Evolutionary conservation across 1,140 invertebrate species (phyloP).

Genomic region (Drosophila varians): DNA sequence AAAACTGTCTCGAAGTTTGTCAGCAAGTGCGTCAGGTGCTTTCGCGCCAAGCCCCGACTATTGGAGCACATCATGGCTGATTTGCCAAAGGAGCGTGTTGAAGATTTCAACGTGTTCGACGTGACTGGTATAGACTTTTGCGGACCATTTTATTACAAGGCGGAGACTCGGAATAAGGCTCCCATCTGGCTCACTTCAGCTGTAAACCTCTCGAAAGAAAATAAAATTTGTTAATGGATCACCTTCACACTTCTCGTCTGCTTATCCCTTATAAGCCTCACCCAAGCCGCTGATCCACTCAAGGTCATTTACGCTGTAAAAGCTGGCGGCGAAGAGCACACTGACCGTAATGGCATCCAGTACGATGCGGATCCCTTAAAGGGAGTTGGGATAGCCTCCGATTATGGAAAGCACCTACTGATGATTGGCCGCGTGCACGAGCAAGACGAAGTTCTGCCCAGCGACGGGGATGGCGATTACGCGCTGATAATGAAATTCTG

Average conservation of each 20-base stretch:
- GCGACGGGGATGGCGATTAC: conserved; percentile 93
- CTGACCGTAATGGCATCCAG: conserved; percentile 90
- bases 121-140: too few species aligned
- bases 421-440: conserved; percentile 91
- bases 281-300: conserved; percentile 31
- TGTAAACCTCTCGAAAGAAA: too few species aligned
- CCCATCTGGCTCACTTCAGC: too few species aligned
- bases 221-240: too few species aligned
- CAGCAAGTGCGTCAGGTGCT: too few species aligned
- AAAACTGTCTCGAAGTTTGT: too few species aligned
- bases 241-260: background rate
- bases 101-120: too few species aligned
- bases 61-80: too few species aligned
- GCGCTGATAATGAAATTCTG: conserved; percentile 95
- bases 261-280: conserved; percentile 1
- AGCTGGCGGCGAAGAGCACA: conserved; percentile 92
- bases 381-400: conserved; percentile 93
- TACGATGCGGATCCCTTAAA: conserved; percentile 93
- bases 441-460: conserved; percentile 92
- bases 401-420: conserved; percentile 94
- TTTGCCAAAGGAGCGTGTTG: too few species aligned
- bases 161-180: too few species aligned
- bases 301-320: conserved; percentile 94
- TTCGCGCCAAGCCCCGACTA: too few species aligned
- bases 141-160: too few species aligned